Conservation (phyloP, 1,140 invertebrate genomes). For the Adelges cooleyi region DNA sequence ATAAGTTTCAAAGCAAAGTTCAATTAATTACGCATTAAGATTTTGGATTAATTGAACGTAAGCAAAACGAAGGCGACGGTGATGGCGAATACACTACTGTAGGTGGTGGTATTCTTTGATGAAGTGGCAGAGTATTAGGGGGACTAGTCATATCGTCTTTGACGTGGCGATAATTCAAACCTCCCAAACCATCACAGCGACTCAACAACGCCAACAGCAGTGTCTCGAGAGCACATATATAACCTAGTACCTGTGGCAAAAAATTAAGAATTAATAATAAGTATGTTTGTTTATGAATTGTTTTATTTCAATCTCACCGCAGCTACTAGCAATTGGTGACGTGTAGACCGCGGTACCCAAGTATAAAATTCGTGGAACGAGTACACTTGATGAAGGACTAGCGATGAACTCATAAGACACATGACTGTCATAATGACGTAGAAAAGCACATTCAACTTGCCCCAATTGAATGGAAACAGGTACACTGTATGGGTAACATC, state of each 20-base stretch:
- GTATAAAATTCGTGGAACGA: conserved; percentile 48
- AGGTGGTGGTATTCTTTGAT: conserved; percentile 35
- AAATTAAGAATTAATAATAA: background rate
- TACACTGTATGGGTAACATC: conserved; percentile 69
- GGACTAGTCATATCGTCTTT: conserved; percentile 37
- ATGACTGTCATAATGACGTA: conserved; percentile 52
- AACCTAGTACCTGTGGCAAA: conserved; percentile 39
- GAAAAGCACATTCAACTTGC: conserved; percentile 55
- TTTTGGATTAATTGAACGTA: conserved; percentile 9
- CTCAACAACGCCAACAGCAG: conserved; percentile 40
- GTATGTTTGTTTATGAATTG: too few relatives aligned
- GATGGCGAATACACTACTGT: conserved; percentile 32
- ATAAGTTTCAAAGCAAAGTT: too few relatives aligned
- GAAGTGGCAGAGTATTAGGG: conserved; percentile 40
- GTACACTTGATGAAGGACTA: conserved; percentile 52
- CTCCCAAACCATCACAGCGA: conserved; percentile 39
- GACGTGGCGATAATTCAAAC: conserved; percentile 41
- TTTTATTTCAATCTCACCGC: conserved; percentile 39
- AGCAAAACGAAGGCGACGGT: conserved; percentile 31
- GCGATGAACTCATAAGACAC: conserved; percentile 50
- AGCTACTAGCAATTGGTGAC: conserved; percentile 43
- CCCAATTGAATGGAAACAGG: conserved; percentile 72
- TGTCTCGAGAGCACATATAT: conserved; percentile 41
- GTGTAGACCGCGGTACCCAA: conserved; percentile 47
- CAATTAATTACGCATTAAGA: conserved; percentile 6